Percentiles rank a stretch among this genome's conserved stretches.
These are phyloP conservation scores for Trichogramma evanescens DNA, from an alignment of 2,888 invertebrate species.

Conservation along the genomic window DNA sequence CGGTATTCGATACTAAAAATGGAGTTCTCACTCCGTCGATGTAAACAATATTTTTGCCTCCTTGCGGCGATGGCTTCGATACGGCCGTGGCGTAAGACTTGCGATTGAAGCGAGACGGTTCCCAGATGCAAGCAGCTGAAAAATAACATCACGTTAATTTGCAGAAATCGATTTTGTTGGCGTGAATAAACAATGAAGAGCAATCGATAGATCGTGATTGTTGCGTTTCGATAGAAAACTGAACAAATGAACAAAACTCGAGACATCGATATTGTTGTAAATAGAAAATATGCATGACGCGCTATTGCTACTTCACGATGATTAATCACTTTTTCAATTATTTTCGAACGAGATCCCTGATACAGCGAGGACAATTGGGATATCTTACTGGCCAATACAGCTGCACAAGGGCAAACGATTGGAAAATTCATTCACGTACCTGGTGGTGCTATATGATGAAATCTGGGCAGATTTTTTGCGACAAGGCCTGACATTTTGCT, in stretches of 20 bases:
- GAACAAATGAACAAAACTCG: too few species aligned
- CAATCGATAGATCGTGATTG: not conserved
- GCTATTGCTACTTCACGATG: conserved; percentile 8
- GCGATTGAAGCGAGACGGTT: conserved; percentile 20
- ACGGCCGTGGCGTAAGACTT: conserved; percentile 26
- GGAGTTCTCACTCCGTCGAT: conserved; percentile 97
- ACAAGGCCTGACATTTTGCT: conserved; percentile 30
- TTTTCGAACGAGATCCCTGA: too few species aligned
- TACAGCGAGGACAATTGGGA: too few species aligned
- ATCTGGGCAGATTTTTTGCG: conserved; percentile 30
- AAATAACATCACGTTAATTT: not conserved
- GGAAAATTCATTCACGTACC: conserved; percentile 21
- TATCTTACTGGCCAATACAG: not conserved
- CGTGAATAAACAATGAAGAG: not conserved
- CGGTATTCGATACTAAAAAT: conserved; percentile 86
- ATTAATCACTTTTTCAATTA: conserved; percentile 20
- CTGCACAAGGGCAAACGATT: conserved; percentile 2
- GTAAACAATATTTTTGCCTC: conserved; percentile 75
- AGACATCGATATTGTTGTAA: conserved; percentile 1
- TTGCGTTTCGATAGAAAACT: too few species aligned
- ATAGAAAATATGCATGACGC: conserved; percentile 2
- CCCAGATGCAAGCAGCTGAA: conserved; percentile 24
- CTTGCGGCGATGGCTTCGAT: conserved; percentile 21
- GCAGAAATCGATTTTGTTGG: not conserved
- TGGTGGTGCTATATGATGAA: conserved; percentile 26